phyloP scores from a whole-genome alignment of 1,140 invertebrate genomes.

The Stenopsyche tienmushanensis region DNA sequence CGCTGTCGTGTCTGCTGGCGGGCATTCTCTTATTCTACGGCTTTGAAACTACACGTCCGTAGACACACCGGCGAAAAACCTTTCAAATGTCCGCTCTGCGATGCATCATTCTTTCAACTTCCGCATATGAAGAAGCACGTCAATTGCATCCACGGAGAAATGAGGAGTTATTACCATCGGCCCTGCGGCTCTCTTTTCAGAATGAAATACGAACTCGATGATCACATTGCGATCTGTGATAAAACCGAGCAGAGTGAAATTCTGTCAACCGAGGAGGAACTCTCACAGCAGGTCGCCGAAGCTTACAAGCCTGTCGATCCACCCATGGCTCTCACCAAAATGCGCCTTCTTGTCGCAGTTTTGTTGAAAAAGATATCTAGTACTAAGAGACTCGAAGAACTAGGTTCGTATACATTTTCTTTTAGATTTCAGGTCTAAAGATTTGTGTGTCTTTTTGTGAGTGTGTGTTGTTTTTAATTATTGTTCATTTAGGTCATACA shows the following conservation, averaged over 20 bases:
- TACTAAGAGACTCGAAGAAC: conserved; percentile 69
- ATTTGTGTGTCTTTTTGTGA: conserved; percentile 38
- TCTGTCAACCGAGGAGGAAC: conserved; percentile 42
- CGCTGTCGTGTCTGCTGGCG: conserved; percentile 76
- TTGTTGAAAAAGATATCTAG: conserved; percentile 79
- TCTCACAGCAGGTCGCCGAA: conserved; percentile 47
- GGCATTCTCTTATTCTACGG: conserved; percentile 82
- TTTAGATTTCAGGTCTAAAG: conserved; percentile 22
- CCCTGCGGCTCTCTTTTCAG: conserved; percentile 73
- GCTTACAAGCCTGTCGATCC: conserved; percentile 50
- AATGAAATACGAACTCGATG: conserved; percentile 70
- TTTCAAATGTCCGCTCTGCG: conserved; percentile 71
- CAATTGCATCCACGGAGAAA: conserved; percentile 75
- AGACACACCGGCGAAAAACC: conserved; percentile 76
- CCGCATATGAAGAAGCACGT: conserved; percentile 82
- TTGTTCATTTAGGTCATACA: conserved; percentile 34
- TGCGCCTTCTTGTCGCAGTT: conserved; percentile 75
- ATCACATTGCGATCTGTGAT: conserved; percentile 60
- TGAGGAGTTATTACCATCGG: conserved; percentile 70
- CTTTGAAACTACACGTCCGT: conserved; percentile 74
- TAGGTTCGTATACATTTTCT: conserved; percentile 61
- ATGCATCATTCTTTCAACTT: conserved; percentile 72
- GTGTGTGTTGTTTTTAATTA: conserved; percentile 37
- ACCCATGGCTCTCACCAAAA: conserved; percentile 68
- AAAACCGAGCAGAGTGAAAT: conserved; percentile 40